These are phyloP conservation scores for Polypedilum pembai DNA, from an alignment of 1,140 invertebrate genomes.

Conservation along the genomic window DNA sequence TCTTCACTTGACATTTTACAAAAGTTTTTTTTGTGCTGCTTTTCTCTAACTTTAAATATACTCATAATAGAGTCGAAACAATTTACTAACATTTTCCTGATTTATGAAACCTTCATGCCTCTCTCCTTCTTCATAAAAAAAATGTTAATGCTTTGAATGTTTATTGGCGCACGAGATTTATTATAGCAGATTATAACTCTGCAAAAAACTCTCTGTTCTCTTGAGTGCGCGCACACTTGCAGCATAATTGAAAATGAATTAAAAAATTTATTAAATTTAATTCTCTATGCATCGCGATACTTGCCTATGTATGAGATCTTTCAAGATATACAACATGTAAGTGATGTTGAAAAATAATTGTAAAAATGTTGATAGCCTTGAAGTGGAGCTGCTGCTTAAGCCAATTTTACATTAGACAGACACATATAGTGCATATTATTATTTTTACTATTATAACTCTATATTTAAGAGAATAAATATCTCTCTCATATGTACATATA, in stretches of 20 bases:
- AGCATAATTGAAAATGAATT: conserved; percentile 19
- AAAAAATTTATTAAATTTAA: conserved; percentile 1
- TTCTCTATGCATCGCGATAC: background rate
- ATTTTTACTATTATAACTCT: too few relatives aligned
- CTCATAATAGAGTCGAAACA: background rate
- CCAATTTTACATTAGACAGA: too few relatives aligned
- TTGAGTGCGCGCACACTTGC: background rate
- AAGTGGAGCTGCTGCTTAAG: background rate
- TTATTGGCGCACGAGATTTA: conserved; percentile 1
- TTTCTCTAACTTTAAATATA: background rate
- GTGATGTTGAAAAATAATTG: conserved; percentile 13
- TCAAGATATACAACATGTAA: background rate
- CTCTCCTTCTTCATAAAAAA: too few relatives aligned
- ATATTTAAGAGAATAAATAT: too few relatives aligned
- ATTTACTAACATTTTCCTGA: conserved; percentile 18
- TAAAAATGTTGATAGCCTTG: conserved; percentile 23
- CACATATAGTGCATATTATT: too few relatives aligned
- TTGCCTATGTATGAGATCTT: background rate
- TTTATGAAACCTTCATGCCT: conserved; percentile 17
- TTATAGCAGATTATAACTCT: conserved; percentile 2
- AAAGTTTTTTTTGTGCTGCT: background rate
- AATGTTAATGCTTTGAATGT: background rate
- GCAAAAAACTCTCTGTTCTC: background rate
- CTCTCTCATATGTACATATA: too few relatives aligned
- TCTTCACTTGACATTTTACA: conserved; percentile 18